phyloP scores from a whole-genome alignment of 2,113 vertebrate genomes.

The Beaufortia kweichowensis region DNA sequence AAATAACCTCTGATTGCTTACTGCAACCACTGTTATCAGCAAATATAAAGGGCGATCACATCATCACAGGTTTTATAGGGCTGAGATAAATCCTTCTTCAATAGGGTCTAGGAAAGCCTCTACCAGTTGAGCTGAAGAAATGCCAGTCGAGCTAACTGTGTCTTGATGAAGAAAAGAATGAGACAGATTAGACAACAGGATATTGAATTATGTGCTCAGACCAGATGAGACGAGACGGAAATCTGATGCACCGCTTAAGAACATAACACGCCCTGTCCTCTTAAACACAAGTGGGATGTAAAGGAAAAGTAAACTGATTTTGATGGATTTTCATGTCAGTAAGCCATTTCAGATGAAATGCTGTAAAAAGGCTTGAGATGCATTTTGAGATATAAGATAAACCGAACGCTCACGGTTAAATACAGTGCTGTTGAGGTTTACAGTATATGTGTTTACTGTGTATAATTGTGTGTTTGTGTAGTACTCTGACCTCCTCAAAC shows the following conservation, averaged over 20 bases:
- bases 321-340: conserved; percentile 19
- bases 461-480: conserved; percentile 11
- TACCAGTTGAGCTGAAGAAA: no score
- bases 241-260: conserved; percentile 22
- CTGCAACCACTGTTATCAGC: no score
- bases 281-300: not conserved
- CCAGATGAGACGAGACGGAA: not conserved
- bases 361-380: not conserved
- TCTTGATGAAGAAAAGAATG: not conserved
- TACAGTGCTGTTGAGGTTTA: not conserved
- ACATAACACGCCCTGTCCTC: not conserved
- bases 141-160: not conserved
- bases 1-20: no score
- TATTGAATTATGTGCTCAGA: conserved; percentile 31
- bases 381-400: not conserved
- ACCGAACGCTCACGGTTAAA: not conserved
- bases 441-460: conserved; percentile 26
- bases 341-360: not conserved
- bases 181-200: not conserved
- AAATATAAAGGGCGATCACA: no score
- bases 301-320: not conserved
- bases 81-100: no score
- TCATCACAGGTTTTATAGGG: no score
- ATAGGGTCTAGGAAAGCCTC: no score
- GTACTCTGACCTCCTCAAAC: conserved; percentile 30